Evolutionary conservation across 2,797 vertebrate genomes (phyloP).

Genomic region (Eupleurogrammus muticus): DNA sequence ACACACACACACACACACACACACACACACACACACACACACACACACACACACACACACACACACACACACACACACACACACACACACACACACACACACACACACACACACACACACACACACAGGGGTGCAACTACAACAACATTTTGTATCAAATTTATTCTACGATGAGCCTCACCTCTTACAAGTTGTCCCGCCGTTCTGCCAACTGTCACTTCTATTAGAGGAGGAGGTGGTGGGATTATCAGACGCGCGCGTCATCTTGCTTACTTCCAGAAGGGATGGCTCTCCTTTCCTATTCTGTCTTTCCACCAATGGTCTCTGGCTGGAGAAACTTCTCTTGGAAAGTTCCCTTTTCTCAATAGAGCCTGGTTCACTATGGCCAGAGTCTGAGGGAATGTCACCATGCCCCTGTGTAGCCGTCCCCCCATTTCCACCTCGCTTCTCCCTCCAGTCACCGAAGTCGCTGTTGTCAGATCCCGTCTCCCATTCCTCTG

Average conservation of each 20-base stretch:
- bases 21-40: too few species aligned
- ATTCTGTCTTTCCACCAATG: conserved; percentile 93
- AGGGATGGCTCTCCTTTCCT: conserved; percentile 90
- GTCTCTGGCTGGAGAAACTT: conserved; percentile 98
- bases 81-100: too few species aligned
- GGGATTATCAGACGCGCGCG: conserved; percentile 82
- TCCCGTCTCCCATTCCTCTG: conserved; percentile 97
- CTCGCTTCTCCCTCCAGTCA: conserved; percentile 90
- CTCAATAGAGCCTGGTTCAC: conserved; percentile 84
- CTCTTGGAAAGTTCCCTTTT: conserved; percentile 96
- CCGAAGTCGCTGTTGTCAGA: conserved; percentile 97
- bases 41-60: too few species aligned
- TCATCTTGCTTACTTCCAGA: conserved; percentile 87
- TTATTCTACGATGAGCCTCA: conserved; percentile 62
- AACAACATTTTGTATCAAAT: not conserved
- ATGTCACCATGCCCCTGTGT: conserved; percentile 73
- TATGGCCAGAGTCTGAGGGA: conserved; percentile 82
- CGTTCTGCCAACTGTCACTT: conserved; percentile 91
- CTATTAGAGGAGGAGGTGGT: conserved; percentile 73
- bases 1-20: too few species aligned
- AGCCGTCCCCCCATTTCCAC: conserved; percentile 61
- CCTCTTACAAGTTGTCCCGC: conserved; percentile 89
- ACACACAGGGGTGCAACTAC: not conserved
- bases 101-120: too few species aligned
- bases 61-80: too few species aligned